Evolutionary conservation across 2,888 invertebrate genomes (phyloP), one percentile per base, ranked within the genome.

Genomic region (Polyploca ridens): DNA sequence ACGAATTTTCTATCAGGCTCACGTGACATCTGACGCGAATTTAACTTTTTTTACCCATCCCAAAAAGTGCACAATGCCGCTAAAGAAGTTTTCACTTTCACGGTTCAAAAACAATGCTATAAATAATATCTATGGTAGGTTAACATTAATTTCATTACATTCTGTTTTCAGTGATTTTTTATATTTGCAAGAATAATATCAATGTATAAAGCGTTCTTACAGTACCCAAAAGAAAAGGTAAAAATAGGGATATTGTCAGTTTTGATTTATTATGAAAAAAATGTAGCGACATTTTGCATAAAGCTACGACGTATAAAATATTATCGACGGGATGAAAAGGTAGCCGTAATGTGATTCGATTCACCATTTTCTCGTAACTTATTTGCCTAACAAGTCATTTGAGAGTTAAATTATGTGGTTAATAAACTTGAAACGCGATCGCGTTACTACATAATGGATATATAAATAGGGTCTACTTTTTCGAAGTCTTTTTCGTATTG

Each of bases 381-480:
- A 41, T 61, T 41, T 58, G 16, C 46, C 41, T 59, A 54, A 62
- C 49, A 62, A 62, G 65, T 62, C 46, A 62, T 65, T 65, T 59
- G 62, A 62, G 62, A 33, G 44, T 61, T 44, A 41, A 41, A 61
- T 61, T 61, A 61, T 41, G 19, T 61, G 41, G 44, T 61, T 41
- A 61, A 61, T 61, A 61, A 61, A 61, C 44, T 44, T 61, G 44
- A 61, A 44, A 61, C 19, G 19, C 5, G 61, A 27, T 38, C 33
- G 33, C 38, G 33, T 33, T 38, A 19, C 5, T 60, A 8, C 2
- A 27, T 35, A 35, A 35, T 35, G 7, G 35, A 35, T 38, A 0
- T 10, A 38, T 10, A 38, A 5, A 38, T 2, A 27, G 27, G 27
- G 27, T 27, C 27, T 27, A 27, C 27, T 27, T 27, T 27, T 27